These are phyloP conservation scores for Dasyornis broadbenti DNA, from an alignment of 2,113 vertebrate species.

Conservation along the genomic window DNA sequence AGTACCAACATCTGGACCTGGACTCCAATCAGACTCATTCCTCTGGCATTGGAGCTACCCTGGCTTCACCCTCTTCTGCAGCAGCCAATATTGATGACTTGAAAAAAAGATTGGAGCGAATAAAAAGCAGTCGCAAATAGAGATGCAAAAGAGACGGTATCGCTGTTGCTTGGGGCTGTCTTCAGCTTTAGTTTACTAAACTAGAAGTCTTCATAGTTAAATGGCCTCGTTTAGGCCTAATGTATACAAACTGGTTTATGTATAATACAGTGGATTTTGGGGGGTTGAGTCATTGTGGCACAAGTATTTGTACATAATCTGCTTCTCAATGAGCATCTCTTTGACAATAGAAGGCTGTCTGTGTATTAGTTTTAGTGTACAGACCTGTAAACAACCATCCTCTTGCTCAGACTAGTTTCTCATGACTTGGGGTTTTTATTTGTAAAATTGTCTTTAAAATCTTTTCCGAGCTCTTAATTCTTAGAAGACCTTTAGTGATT, in stretches of 20 bases:
- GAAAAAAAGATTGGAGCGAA: constrained; percentile 98
- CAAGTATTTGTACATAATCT: constrained; percentile 82
- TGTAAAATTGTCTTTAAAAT: constrained; percentile 71
- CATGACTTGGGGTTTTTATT: constrained; percentile 68
- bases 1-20: constrained; percentile 86
- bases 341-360: constrained; percentile 74
- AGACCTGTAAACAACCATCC: constrained; percentile 77
- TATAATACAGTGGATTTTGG: constrained; percentile 74
- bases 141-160: constrained; percentile 18
- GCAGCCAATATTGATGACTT: constrained; percentile 95
- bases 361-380: constrained; percentile 83
- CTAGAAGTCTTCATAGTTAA: constrained; percentile 71
- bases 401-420: constrained; percentile 70
- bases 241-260: constrained; percentile 74
- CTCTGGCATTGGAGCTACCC: constrained; percentile 73
- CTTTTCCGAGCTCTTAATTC: constrained; percentile 74
- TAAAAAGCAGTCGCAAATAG: constrained; percentile 97
- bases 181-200: constrained; percentile 73
- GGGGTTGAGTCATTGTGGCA: constrained; percentile 71
- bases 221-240: constrained; percentile 68
- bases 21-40: constrained; percentile 83
- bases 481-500: constrained; percentile 71
- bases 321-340: constrained; percentile 71
- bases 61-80: constrained; percentile 77
- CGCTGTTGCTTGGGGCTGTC: constrained; percentile 37